Percentiles rank a stretch among this genome's conserved stretches.
phyloP scores from a whole-genome alignment of 2,888 invertebrate genomes.

The Drosophila mercatorum region DNA sequence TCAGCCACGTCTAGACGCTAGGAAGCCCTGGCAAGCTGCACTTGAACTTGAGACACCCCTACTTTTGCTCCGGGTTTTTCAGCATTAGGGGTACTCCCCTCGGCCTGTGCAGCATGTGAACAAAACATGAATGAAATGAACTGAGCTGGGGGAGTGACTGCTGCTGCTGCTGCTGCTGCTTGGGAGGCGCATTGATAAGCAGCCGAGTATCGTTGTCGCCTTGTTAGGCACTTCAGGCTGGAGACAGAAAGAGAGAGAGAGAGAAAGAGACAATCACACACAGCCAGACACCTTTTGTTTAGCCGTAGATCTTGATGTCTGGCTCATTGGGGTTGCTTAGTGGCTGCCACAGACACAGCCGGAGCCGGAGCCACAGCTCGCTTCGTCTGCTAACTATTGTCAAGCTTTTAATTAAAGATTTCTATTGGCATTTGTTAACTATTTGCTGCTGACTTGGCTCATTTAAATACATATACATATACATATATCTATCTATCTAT shows the following conservation, averaged over 20 bases:
- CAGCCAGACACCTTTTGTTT: slow-evolving; percentile 70
- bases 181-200: slow-evolving; percentile 33
- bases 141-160: not conserved
- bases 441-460: slow-evolving; percentile 22
- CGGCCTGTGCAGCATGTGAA: slow-evolving; percentile 22
- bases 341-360: slow-evolving; percentile 14
- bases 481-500: slow-evolving; percentile 1
- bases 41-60: slow-evolving; percentile 69
- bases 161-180: not conserved
- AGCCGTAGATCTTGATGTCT: slow-evolving; percentile 68
- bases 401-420: slow-evolving; percentile 66
- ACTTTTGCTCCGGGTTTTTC: not conserved
- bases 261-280: slow-evolving; percentile 1
- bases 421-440: slow-evolving; percentile 49
- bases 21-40: slow-evolving; percentile 63
- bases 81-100: slow-evolving; percentile 13
- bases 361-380: not conserved
- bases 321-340: slow-evolving; percentile 58
- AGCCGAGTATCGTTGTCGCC: slow-evolving; percentile 35
- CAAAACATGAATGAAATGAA: slow-evolving; percentile 50
- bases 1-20: slow-evolving; percentile 44
- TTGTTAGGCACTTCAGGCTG: slow-evolving; percentile 23
- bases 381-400: slow-evolving; percentile 56
- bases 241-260: slow-evolving; percentile 2
- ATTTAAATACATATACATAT: slow-evolving; percentile 1